Evolutionary conservation across 1,140 invertebrate species (phyloP).

Genomic region (Bombyx mori): ASM3026992v2 NC_085121.1:2574001-2574500

Average conservation of each 20-base stretch:
- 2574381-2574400: slow-evolving; percentile 40
- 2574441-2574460: slow-evolving; percentile 35
- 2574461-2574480: neutral
- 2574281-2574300: slow-evolving; percentile 46
- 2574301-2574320: slow-evolving; percentile 34
- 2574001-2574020: slow-evolving; percentile 44
- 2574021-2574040: slow-evolving; percentile 21
- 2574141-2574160: neutral
- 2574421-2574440: slow-evolving; percentile 55
- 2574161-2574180: slow-evolving; percentile 7
- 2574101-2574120: slow-evolving; percentile 63
- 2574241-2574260: slow-evolving; percentile 45
- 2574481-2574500: neutral
- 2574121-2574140: neutral
- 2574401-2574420: slow-evolving; percentile 52
- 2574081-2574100: slow-evolving; percentile 47
- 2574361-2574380: slow-evolving; percentile 48
- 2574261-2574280: slow-evolving; percentile 49
- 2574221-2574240: slow-evolving; percentile 55
- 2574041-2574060: slow-evolving; percentile 24
- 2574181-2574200: slow-evolving; percentile 60
- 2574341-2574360: slow-evolving; percentile 49
- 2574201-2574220: slow-evolving; percentile 49
- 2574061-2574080: slow-evolving; percentile 44
- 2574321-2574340: slow-evolving; percentile 56